Evolutionary conservation across 2,113 vertebrate species (phyloP).

Genomic region (Tragulus kanchil): DNA sequence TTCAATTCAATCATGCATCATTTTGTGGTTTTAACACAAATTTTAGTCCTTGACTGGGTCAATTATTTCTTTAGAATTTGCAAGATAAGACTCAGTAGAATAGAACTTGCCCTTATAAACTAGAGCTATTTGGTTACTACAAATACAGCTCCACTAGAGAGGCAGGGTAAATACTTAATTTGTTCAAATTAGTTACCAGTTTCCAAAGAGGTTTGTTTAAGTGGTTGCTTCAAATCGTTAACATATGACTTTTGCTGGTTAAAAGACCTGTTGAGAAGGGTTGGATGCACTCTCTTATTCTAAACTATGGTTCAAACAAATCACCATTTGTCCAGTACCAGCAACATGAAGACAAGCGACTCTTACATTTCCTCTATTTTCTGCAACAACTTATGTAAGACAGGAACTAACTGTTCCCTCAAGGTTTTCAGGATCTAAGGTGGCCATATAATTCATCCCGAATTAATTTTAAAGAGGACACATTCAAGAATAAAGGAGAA

Average conservation of each 20-base stretch:
- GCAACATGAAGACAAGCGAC: background rate
- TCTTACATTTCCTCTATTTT: background rate
- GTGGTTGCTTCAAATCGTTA: background rate
- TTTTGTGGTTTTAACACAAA: constrained; percentile 22
- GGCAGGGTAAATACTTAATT: background rate
- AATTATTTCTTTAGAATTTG: background rate
- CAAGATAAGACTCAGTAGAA: background rate
- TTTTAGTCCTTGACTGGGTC: background rate
- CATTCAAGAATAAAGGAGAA: background rate
- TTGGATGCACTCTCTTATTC: no score
- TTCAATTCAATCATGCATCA: background rate
- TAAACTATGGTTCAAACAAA: no score
- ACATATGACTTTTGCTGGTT: background rate
- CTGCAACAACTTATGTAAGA: constrained; percentile 20
- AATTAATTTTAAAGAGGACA: constrained; percentile 26
- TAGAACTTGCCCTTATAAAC: background rate
- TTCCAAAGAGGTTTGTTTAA: background rate
- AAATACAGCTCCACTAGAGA: background rate
- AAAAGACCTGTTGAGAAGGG: no score
- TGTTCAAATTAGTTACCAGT: background rate
- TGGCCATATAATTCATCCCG: background rate
- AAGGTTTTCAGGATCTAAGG: constrained; percentile 21
- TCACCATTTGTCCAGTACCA: no score
- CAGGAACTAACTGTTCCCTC: constrained; percentile 33
- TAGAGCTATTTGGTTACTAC: background rate